Evolutionary conservation across 2,888 invertebrate genomes (phyloP), one percentile per base, ranked within the genome.

Genomic region (Coleophora deauratella): DNA sequence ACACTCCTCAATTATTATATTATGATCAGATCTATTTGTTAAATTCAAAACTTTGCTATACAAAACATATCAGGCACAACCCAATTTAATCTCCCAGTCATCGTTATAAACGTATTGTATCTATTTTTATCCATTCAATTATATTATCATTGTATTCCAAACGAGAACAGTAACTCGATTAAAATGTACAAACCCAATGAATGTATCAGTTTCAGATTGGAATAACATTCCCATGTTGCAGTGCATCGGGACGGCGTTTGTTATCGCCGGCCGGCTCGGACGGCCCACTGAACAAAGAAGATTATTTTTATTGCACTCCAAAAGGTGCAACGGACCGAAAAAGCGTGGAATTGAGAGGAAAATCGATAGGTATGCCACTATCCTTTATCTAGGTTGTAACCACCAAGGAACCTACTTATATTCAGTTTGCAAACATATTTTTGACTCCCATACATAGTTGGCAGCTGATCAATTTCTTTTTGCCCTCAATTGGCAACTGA

Each of bases 221-320:
- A 72, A 73, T 62, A 75, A 71, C 75, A 72, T 61, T 55, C 57
- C 56, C 21, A 42, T 55, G 60, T 62, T 65, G 59, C 62, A 37
- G 62, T 65, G 59, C 62, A 37, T 52, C 49, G 49, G 48, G 52
- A 49, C 50, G 47, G 57, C 57, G 65, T 69, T 68, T 74, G 73
- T 70, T 74, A 68, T 69, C 63, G 60, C 59, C 57, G 56, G 50
- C 55, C 63, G 71, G 59, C 59, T 50, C 58, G 51, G 54, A 60
- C 64, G 71, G 72, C 55, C 65, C 65, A 57, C 51, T 70, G 74
- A 61, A 75, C 73, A 80, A 78, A 78, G 78, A 69, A 74, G 78
- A 82, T 81, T 81, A 80, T 81, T 82, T 81, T 80, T 79, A 80
- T 77, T 80, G 79, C 72, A 66, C 70, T 63, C 64, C 66, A 68